Base-by-base conservation (phyloP, 2,888 invertebrate species). In the Artemia sinica region DNA sequence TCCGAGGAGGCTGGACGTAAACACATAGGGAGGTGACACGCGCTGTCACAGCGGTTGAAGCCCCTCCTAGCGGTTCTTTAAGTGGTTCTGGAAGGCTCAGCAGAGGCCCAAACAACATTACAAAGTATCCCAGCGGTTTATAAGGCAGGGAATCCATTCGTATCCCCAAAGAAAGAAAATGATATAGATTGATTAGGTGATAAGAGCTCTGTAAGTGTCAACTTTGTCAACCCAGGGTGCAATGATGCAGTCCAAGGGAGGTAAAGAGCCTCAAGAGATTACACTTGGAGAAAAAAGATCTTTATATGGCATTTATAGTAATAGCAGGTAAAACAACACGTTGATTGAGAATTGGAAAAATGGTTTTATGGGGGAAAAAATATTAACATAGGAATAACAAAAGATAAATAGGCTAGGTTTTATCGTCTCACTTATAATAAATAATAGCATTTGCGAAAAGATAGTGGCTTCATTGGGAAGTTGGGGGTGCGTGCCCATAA, bases 11-110 rank as follows among this genome's bases (percentile, higher is more conserved):
- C 58, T 14, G 58, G 58, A 58, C 58, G 58, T 58, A 58, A 58
- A 58, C 58, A 58, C 58, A 58, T 58, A 18, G 58, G 58, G 58
- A 58, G 58, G 58, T 18, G 58, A 58, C 58, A 58, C 58, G 58
- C 58, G 58, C 58, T 58, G n/a, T 58, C 58, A n/a, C 58, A 58
- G 58, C 58, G 58, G 58, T 58, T 58, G n/a, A 58, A 18, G 58
- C 58, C 58, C 58, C 58, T 58, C 58, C 58, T 58, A 58, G 18
- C n/a, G 28, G 58, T 18, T n/a, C 58, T 58, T n/a, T 58, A 58
- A 58, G 58, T 58, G 58, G 58, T 28, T 28, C 28, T 28, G 28
- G 28, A 28, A 28, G 58, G 18, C 58, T 58, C 58, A 58, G 58
- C 18, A 18, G 58, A 58, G 58, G 58, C 14, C 28, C 58, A 58